Evolutionary conservation across 2,113 vertebrate genomes (phyloP).

Genomic region (Oreochromis niloticus): DNA sequence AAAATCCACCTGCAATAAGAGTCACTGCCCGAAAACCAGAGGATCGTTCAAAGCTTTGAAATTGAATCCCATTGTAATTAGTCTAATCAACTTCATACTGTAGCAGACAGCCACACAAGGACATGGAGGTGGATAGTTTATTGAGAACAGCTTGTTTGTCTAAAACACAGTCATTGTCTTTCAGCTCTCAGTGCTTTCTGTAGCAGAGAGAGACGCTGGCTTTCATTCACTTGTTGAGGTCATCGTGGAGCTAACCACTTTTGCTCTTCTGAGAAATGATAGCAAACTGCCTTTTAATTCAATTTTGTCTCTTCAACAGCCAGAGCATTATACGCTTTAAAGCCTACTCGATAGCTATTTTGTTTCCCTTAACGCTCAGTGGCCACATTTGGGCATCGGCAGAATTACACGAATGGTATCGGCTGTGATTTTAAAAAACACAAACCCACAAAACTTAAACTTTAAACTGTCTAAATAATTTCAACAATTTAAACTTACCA

Average conservation of each 20-base stretch:
- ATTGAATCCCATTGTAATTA: neutral
- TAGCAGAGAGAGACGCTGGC: neutral
- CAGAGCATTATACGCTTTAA: neutral
- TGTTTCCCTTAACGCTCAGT: neutral
- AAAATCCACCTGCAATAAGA: conserved; percentile 39
- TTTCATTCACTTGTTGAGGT: neutral
- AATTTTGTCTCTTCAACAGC: neutral
- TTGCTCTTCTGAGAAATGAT: neutral
- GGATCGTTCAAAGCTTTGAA: conserved; percentile 25
- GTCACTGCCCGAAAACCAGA: neutral
- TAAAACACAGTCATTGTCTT: neutral
- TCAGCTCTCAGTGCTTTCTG: neutral
- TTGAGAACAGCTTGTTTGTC: neutral
- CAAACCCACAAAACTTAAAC: neutral
- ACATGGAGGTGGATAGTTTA: neutral
- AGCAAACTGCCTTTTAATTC: neutral
- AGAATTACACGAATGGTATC: neutral
- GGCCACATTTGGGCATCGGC: neutral
- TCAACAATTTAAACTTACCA: neutral
- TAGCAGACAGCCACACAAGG: neutral
- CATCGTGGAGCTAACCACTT: neutral
- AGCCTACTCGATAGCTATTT: neutral
- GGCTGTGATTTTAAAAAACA: neutral
- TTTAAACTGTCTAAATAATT: neutral
- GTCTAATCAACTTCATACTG: neutral